Base-by-base conservation (phyloP, 2,797 vertebrate species). In the Toxotes lorentzi region DNA sequence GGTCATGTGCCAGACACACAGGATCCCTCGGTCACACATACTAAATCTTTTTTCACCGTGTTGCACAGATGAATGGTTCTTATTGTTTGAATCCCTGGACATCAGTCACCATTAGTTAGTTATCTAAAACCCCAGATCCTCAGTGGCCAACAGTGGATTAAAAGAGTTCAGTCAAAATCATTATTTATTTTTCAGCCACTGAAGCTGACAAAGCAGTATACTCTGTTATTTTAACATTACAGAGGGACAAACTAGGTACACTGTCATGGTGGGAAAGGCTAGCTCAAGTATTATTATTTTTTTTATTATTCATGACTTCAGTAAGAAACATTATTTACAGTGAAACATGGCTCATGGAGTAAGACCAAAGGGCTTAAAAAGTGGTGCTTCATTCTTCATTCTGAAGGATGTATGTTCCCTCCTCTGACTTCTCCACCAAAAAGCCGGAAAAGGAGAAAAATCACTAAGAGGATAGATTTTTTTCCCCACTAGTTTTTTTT, bases 301-400 rank as follows among this genome's bases (percentile, higher is more conserved):
- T 57, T 78, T 68, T 73, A 73, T 81, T 73, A 83, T 86, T 88
- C 62, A 83, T 79, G 70, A 76, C 60, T 73, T 76, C 19, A 70
- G 70, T 68, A 43, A 79, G 69, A 51, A 84, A 76, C 73, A 85
- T 81, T 77, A 76, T 75, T 80, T 86, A 78, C 47, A 62, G 63
- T 83, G 70, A 74, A 79, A 83, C 78, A 72, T 63, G 38, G 32
- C 66, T 84, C 66, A 63, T 75, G 50, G n/a, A 79, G 54, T 63
- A 67, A 70, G 59, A 84, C 76, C 81, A 76, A 73, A 79, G 77
- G 81, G 76, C 69, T 70, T 50, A 76, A 65, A 41, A 63, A 30
- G 51, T 17, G n/a, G 2, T 53, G 53, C 65, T 68, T 73, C 70
- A 88, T 86, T 77, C 71, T 71, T 86, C 82, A 83, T 83, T 75